Evolutionary conservation across 2,797 vertebrate species (phyloP).

Genomic region (Chloroceryle inda): DNA sequence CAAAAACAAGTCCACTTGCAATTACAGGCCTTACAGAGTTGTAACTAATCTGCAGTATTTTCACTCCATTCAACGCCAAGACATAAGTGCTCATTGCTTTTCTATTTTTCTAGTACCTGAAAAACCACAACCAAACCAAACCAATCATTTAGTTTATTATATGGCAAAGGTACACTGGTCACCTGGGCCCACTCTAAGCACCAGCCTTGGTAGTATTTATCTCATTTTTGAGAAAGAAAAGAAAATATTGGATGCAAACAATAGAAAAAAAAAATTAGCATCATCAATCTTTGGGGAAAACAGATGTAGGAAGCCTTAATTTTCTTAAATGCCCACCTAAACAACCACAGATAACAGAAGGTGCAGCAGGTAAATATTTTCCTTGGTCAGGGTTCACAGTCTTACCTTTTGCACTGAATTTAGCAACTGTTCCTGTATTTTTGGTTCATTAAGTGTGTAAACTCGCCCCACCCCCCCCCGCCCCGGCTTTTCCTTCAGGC

Average conservation of each 20-base stretch:
- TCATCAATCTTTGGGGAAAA: not conserved
- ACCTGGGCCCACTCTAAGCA: not conserved
- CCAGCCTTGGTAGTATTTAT: not conserved
- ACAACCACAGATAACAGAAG: not conserved
- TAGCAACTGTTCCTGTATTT: not conserved
- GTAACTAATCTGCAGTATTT: not conserved
- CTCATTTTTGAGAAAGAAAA: conserved; percentile 25
- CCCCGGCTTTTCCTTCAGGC: not conserved
- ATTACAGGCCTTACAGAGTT: not conserved
- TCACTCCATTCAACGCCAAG: not conserved
- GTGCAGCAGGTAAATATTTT: not conserved
- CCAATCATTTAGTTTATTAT: conserved; percentile 45
- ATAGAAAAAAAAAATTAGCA: not conserved
- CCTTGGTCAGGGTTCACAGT: not conserved
- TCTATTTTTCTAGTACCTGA: conserved; percentile 14
- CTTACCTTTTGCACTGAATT: not conserved
- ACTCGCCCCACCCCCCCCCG: accelerated
- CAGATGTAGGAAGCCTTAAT: conserved; percentile 17
- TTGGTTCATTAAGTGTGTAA: not conserved
- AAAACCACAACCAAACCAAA: conserved; percentile 27
- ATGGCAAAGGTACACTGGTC: not conserved
- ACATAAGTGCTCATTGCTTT: not conserved
- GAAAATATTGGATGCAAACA: not conserved
- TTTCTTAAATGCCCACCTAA: conserved; percentile 29
- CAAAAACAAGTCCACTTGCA: not conserved